phyloP scores from a whole-genome alignment of 2,888 invertebrate genomes.

The Leptura quadrifasciata region DNA sequence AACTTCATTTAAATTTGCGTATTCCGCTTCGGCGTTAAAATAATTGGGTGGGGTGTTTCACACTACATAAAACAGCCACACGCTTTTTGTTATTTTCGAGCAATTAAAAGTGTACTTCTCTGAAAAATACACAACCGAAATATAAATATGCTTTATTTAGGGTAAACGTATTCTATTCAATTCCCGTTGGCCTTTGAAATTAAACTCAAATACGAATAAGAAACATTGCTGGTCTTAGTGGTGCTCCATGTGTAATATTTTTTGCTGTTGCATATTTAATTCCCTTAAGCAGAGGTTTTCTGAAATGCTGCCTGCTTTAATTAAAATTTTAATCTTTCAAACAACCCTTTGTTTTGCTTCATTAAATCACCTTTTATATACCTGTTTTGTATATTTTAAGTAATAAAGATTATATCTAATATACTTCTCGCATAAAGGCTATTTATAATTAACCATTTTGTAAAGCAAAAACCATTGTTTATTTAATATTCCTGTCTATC shows the following conservation, averaged over 20 bases:
- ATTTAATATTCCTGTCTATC: neutral
- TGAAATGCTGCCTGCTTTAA: constrained; percentile 55
- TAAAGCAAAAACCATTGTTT: constrained; percentile 2
- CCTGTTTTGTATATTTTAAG: constrained; percentile 37
- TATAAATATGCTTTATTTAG: neutral
- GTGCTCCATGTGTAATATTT: constrained; percentile 41
- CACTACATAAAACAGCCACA: neutral
- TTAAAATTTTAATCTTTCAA: constrained; percentile 62
- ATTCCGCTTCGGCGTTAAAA: neutral
- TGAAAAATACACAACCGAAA: neutral
- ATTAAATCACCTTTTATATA: constrained; percentile 54
- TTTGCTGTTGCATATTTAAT: constrained; percentile 45
- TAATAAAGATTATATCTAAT: constrained; percentile 38
- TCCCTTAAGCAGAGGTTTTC: constrained; percentile 36
- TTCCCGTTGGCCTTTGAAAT: neutral
- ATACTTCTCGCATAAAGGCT: constrained; percentile 9
- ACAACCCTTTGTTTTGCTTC: constrained; percentile 58
- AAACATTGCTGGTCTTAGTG: constrained; percentile 2
- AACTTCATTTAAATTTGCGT: neutral
- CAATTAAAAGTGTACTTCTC: neutral
- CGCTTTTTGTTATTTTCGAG: neutral
- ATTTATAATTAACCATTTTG: constrained; percentile 19
- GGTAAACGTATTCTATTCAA: neutral
- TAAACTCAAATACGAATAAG: constrained; percentile 22
- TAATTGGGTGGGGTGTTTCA: neutral